Percentiles rank a stretch among this genome's conserved stretches.
These are phyloP conservation scores for Indicator indicator DNA, from an alignment of 2,113 vertebrate genomes.

Conservation along the genomic window DNA sequence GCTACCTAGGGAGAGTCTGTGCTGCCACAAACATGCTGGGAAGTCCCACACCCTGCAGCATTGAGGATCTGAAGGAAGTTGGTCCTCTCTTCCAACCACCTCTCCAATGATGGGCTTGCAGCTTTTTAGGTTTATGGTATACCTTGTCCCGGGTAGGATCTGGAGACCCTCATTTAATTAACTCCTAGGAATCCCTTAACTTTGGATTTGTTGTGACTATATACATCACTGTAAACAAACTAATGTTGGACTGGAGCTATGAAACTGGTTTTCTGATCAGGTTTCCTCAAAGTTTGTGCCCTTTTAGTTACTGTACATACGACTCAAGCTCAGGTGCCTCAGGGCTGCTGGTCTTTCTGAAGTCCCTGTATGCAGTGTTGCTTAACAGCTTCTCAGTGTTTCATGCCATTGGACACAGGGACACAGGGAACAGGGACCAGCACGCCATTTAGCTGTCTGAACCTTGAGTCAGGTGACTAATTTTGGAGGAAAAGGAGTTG, in stretches of 20 bases:
- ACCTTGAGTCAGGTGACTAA: background rate
- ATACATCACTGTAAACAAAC: background rate
- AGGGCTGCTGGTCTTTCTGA: background rate
- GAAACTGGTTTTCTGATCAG: background rate
- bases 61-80: background rate
- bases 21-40: background rate
- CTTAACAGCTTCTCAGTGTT: background rate
- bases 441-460: background rate
- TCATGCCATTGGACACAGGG: background rate
- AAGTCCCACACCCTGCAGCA: rapidly evolving
- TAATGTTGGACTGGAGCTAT: background rate
- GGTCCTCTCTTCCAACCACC: rapidly evolving
- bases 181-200: background rate
- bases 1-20: background rate
- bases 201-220: background rate
- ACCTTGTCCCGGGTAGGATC: background rate
- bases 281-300: background rate
- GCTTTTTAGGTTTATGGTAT: background rate
- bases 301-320: background rate
- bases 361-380: background rate
- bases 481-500: background rate
- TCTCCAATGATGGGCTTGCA: rapidly evolving
- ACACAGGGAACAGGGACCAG: background rate
- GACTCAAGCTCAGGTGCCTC: background rate
- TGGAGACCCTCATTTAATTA: background rate